Base-by-base conservation (phyloP, 2,113 vertebrate species). In the Excalfactoria chinensis region DNA sequence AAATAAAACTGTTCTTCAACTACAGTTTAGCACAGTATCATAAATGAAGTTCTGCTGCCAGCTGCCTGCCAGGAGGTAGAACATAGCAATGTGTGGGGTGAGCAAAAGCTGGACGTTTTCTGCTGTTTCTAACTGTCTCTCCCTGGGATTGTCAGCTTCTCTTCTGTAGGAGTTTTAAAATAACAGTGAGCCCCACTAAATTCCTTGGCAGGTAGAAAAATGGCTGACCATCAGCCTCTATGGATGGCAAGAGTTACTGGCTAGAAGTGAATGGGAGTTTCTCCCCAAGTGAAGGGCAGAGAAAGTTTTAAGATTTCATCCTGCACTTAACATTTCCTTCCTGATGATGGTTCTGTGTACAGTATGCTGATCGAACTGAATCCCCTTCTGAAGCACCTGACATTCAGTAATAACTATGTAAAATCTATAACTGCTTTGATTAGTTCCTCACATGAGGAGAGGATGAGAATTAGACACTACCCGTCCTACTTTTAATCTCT, bases 1-100 rank as follows among this genome's bases (percentile, higher is more conserved):
- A 62, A 77, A 40, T 44, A 53, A n/a, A 83, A 58, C 6, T 55
- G 46, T 76, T 69, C 7, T 63, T 60, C 13, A 60, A 4, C 11
- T 55, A 23, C 28, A 46, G 14, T n/a, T 63, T 63, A 86, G 56
- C 19, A 28, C 15, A 49, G 8, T 67, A 34, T 68, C 3, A 4
- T 79, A 88, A 92, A 76, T 79, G 43, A 80, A 73, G 28, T 67
- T 93, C 37, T 89, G 35, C 73, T 92, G 84, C 77, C 77, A 74
- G 73, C 77, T 93, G 40, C 35, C 84, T 94, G 56, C 73, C 41
- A 71, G 43, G 37, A 84, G 3, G 7, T 49, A 55, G 62, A 90
- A 55, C 14, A 2, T 8, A 30, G 53, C 32, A 43, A 34, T 70
- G 35, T 25, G 16, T 68, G 35, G n/a, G 63, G 37, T 25, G 51